A percentile compares a stretch with the other conserved stretches of the same genome.
These are phyloP conservation scores for Rhamnusium bicolor DNA, from an alignment of 2,888 invertebrate genomes.

Conservation along the genomic window DNA sequence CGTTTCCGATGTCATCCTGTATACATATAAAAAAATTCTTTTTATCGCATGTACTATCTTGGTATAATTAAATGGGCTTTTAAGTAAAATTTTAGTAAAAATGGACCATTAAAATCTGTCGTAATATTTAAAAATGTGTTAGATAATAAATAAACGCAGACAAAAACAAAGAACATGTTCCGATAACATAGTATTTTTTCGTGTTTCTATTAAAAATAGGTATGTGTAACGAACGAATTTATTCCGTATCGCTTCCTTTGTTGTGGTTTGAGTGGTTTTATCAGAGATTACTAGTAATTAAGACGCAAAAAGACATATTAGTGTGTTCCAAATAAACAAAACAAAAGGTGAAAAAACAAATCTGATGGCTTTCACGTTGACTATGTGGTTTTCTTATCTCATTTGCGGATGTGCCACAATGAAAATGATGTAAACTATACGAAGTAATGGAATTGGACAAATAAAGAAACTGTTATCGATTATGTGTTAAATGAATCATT, in stretches of 20 bases:
- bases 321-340: constrained; percentile 13
- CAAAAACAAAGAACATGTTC: not conserved
- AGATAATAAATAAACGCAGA: not conserved
- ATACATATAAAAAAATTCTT: too few species aligned
- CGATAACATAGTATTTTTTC: constrained; percentile 17
- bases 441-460: not conserved
- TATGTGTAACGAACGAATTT: constrained; percentile 1
- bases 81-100: constrained; percentile 1
- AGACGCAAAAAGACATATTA: constrained; percentile 23
- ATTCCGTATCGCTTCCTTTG: constrained; percentile 15
- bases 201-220: constrained; percentile 16
- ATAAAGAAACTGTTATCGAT: constrained; percentile 19
- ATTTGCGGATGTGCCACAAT: constrained; percentile 7
- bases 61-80: not conserved
- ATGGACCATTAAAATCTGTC: not conserved
- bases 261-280: constrained; percentile 24
- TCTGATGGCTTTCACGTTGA: constrained; percentile 2
- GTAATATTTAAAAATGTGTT: not conserved
- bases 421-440: constrained; percentile 4
- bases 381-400: constrained; percentile 17
- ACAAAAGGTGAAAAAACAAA: constrained; percentile 10
- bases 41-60: not conserved
- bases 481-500: constrained; percentile 5
- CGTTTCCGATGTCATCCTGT: too few species aligned
- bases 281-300: constrained; percentile 22